Evolutionary conservation across 23 tunicate genomes (phyloP).

Genomic region (Oikopleura dioica): DNA sequence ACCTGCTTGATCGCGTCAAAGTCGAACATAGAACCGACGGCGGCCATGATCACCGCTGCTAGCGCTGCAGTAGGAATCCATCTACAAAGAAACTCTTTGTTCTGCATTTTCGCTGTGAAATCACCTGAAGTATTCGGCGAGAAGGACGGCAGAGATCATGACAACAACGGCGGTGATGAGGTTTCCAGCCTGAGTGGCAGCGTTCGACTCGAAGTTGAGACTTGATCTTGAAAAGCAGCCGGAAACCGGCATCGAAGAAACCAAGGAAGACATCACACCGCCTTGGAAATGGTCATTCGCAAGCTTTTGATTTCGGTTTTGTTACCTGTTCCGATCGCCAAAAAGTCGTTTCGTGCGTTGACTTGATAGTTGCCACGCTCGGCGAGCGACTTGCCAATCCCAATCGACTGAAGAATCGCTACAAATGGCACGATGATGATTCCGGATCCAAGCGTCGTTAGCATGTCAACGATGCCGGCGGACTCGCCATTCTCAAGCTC

Average conservation of each 20-base stretch:
- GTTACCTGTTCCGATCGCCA: neutral
- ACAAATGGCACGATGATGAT: neutral
- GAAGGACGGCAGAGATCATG: neutral
- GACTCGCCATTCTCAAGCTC: neutral
- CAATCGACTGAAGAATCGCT: constrained; percentile 4
- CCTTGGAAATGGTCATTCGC: no score
- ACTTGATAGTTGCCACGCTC: neutral
- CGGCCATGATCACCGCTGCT: no score
- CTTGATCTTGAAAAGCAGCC: constrained; percentile 8
- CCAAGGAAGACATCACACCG: neutral
- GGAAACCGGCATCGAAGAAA: constrained; percentile 2
- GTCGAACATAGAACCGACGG: no score
- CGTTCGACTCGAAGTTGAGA: neutral
- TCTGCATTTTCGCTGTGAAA: no score
- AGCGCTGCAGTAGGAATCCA: no score
- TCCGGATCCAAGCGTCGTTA: neutral
- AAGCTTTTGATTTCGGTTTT: no score
- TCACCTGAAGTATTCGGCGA: neutral
- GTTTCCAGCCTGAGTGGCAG: neutral
- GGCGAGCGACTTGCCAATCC: neutral
- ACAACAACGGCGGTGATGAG: neutral
- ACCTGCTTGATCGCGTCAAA: no score
- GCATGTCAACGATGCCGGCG: neutral
- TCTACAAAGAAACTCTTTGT: no score
- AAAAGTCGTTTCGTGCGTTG: neutral